Conservation (phyloP, 2,113 vertebrate genomes). For the Lampris megalopsis region DNA sequence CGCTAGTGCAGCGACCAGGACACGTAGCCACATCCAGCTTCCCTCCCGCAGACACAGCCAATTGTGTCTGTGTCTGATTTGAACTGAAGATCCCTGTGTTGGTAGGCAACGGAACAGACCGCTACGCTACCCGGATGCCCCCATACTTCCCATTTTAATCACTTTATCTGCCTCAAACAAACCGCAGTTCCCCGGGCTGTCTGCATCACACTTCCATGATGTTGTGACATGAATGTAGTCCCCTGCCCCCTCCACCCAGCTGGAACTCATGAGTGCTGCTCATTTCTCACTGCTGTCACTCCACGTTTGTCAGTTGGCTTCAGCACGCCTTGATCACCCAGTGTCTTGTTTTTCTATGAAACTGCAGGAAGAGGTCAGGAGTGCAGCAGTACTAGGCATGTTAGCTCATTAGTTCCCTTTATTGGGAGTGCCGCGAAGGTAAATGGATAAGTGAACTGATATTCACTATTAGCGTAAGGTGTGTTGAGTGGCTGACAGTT, state of each 20-base stretch:
- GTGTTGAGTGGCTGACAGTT: background rate
- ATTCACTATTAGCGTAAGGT: background rate
- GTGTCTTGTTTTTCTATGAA: background rate
- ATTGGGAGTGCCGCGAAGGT: background rate
- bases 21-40: too few species aligned
- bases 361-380: background rate
- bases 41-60: too few species aligned
- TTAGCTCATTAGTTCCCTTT: background rate
- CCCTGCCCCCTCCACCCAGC: conserved; percentile 15
- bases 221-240: conserved; percentile 53
- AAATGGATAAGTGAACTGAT: background rate
- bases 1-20: too few species aligned
- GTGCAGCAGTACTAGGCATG: background rate
- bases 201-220: conserved; percentile 53
- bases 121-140: background rate
- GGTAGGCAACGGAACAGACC: too few species aligned
- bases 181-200: conserved; percentile 28
- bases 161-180: conserved; percentile 35
- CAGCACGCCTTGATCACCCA: background rate
- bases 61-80: too few species aligned
- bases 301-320: conserved; percentile 6
- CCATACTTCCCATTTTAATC: conserved; percentile 15
- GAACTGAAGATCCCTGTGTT: too few species aligned
- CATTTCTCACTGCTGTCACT: conserved; percentile 27
- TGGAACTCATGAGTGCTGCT: conserved; percentile 36